phyloP scores from a whole-genome alignment of 2,888 invertebrate genomes.

The Parnassius apollo region DNA sequence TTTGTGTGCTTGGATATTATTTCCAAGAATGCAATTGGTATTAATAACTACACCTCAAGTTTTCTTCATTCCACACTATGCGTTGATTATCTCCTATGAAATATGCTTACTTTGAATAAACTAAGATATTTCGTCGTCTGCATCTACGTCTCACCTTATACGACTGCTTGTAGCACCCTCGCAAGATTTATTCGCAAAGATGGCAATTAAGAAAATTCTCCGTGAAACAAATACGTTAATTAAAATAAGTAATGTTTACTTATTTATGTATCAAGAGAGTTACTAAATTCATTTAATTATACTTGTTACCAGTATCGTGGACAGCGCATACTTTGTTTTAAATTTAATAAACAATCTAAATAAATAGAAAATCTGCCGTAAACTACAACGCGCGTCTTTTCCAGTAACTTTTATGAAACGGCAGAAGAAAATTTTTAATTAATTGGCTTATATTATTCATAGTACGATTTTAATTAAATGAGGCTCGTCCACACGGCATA shows the following conservation, averaged over 20 bases:
- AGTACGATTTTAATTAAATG: too few relatives aligned
- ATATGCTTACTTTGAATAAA: background rate
- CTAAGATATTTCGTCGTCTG: background rate
- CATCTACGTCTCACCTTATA: background rate
- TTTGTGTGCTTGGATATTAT: too few relatives aligned
- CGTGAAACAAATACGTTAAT: background rate
- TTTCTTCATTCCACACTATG: background rate
- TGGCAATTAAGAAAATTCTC: conserved; percentile 5
- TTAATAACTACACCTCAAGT: background rate
- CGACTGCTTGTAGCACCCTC: background rate
- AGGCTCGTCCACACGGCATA: too few relatives aligned
- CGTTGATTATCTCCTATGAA: background rate
- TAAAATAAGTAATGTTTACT: background rate
- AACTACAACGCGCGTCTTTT: too few relatives aligned
- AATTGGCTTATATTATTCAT: too few relatives aligned
- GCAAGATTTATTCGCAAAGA: background rate
- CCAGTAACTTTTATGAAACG: too few relatives aligned
- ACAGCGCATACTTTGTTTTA: too few relatives aligned
- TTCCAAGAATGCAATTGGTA: background rate
- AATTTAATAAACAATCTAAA: too few relatives aligned
- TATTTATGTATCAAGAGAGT: background rate
- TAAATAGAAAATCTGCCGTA: too few relatives aligned
- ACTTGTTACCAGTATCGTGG: too few relatives aligned
- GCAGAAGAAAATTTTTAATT: too few relatives aligned
- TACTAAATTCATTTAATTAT: background rate